Percentiles rank a stretch among this genome's conserved stretches.
phyloP scores from a whole-genome alignment of 2,113 vertebrate genomes.

The Sylvilagus bachmani region DNA sequence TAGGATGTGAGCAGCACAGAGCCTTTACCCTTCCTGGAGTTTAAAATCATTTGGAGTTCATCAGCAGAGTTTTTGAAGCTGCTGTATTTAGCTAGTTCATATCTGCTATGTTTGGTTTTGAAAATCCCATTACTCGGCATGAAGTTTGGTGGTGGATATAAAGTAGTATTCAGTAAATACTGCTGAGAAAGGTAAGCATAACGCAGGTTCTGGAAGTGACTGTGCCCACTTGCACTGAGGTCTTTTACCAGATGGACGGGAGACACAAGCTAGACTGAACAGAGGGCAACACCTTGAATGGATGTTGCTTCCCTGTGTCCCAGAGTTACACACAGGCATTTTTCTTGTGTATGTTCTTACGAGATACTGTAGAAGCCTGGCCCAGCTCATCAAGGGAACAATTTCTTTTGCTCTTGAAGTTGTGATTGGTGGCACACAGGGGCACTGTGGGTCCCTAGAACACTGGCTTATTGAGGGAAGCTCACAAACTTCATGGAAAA shows the following conservation, averaged over 20 bases:
- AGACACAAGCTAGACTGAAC: neutral
- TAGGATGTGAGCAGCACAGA: neutral
- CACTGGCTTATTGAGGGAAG: neutral
- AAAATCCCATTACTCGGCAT: constrained; percentile 26
- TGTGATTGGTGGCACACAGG: neutral
- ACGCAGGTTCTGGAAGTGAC: neutral
- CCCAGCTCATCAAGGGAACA: neutral
- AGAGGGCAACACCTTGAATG: neutral
- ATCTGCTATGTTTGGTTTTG: neutral
- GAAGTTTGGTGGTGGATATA: neutral
- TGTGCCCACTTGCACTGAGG: neutral
- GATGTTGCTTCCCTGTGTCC: neutral
- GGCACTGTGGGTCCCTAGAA: neutral
- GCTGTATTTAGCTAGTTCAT: neutral
- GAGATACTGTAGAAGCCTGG: neutral
- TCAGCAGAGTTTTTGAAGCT: neutral
- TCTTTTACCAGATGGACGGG: neutral
- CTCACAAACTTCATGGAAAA: too few relatives aligned
- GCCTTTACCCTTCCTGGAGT: neutral
- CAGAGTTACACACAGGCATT: neutral
- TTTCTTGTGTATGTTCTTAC: neutral
- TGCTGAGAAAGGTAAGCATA: constrained; percentile 33
- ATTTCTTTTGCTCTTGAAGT: neutral
- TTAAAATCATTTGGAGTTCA: constrained; percentile 22
- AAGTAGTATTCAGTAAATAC: constrained; percentile 26